These are phyloP conservation scores for Brachionus asplanchnoidis DNA, from an alignment of 1,140 invertebrate species.

Conservation along the genomic window DNA sequence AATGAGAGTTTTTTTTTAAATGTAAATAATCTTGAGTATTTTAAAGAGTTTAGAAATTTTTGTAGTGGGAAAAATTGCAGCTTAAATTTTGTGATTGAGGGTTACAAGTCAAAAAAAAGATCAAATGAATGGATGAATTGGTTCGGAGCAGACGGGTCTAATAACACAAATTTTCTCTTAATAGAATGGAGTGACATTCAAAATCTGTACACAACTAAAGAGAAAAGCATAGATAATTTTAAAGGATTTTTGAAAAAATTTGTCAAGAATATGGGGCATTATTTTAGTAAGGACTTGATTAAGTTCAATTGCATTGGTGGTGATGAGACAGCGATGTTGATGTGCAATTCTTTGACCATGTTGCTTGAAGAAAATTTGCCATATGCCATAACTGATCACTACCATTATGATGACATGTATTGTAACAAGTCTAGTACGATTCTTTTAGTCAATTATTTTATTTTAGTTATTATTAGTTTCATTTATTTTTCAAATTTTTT, in stretches of 20 bases:
- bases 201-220: not conserved
- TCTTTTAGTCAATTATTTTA: not conserved
- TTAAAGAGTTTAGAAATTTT: not conserved
- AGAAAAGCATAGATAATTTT: not conserved
- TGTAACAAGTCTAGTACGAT: not conserved
- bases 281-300: not conserved
- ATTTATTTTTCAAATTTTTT: not conserved
- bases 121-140: not conserved
- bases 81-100: not conserved
- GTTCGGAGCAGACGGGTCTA: not conserved
- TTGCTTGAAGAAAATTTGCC: not conserved
- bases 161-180: not conserved
- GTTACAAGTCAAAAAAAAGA: not conserved
- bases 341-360: not conserved
- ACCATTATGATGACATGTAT: not conserved
- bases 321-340: not conserved
- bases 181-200: slow-evolving; percentile 17
- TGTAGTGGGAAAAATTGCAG: not conserved
- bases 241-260: not conserved
- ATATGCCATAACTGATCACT: not conserved
- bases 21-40: not conserved
- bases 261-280: not conserved
- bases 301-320: not conserved
- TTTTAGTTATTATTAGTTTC: not conserved
- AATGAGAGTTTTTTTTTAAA: not conserved